Evolutionary conservation across 2,113 vertebrate species (phyloP).

Genomic region (Stigmatopora argus): DNA sequence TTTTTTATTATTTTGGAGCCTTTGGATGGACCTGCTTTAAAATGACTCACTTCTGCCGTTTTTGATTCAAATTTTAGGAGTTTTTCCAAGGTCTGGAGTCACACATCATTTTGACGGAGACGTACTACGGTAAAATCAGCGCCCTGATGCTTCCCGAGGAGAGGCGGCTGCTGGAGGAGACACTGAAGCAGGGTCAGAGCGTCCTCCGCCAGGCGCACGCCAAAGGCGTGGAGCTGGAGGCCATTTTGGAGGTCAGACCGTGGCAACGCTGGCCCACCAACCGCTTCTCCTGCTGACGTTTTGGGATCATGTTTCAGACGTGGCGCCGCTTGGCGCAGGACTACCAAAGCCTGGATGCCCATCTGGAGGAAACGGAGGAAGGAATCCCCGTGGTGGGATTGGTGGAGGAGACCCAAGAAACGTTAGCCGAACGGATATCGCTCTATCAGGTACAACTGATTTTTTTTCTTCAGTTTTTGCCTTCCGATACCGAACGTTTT

Average conservation of each 20-base stretch:
- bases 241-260: constrained; percentile 83
- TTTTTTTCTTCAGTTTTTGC: too few relatives aligned
- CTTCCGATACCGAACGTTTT: too few relatives aligned
- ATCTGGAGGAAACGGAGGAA: constrained; percentile 80
- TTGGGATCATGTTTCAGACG: constrained; percentile 61
- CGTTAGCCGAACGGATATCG: constrained; percentile 77
- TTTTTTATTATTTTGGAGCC: too few relatives aligned
- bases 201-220: constrained; percentile 86
- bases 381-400: constrained; percentile 78
- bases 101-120: constrained; percentile 89
- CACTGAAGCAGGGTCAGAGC: constrained; percentile 74
- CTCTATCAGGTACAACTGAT: constrained; percentile 80
- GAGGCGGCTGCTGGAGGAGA: constrained; percentile 70
- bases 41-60: too few relatives aligned
- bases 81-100: constrained; percentile 95
- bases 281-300: neutral
- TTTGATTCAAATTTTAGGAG: constrained; percentile 69
- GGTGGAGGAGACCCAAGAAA: constrained; percentile 88
- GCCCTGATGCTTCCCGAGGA: constrained; percentile 73
- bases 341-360: constrained; percentile 74
- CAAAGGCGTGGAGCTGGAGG: constrained; percentile 88
- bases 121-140: constrained; percentile 83
- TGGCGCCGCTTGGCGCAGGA: constrained; percentile 81
- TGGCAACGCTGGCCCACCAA: too few relatives aligned
- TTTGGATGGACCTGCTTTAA: too few relatives aligned